Base-by-base conservation (phyloP, 2,797 vertebrate genomes). In the Crocodylus rhombifer region DNA sequence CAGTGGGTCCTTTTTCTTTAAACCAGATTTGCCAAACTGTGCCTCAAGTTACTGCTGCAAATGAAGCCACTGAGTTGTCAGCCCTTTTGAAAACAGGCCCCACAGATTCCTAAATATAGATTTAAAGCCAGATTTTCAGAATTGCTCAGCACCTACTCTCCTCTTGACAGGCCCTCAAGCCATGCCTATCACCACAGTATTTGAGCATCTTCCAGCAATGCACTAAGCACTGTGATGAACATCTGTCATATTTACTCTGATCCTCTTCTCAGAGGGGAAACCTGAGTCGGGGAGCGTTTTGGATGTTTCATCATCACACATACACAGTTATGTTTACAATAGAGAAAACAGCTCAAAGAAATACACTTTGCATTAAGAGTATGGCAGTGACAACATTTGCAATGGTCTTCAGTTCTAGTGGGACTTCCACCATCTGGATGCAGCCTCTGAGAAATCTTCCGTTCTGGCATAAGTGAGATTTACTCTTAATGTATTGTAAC, bases 41-140 rank as follows among this genome's bases (percentile, higher is more conserved):
- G 16, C 14, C 17, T 81, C 65, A 0, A 62, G 30, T 89, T 92
- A 93, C 75, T 89, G 63, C 90, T 86, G 84, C 80, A 92, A 94
- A 12, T 58, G 84, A 91, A 95, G 80, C 63, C 85, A 65, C 80
- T 88, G 89, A 92, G 36, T 15, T 92, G 86, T 94, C 95, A 94
- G 87, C 89, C 92, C 57, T 88, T 96, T 89, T 92, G 89, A 92
- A 96, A 94, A 63, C 86, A 95, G 92, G 92, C 94, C 92, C 79
- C 75, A 91, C 87, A 82, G 63, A 63, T 88, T 63, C 86, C 93
- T 95, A 96, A 95, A 94, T 95, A 92, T 93, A 96, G 93, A 85
- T 77, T 85, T 92, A 86, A 89, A 96, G 80, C 87, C 77, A 96
- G 87, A 80, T 85, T 96, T 95, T 87, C 3, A 2, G 60, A 83